phyloP scores from a whole-genome alignment of 2,113 vertebrate genomes.

The Rhea pennata region DNA sequence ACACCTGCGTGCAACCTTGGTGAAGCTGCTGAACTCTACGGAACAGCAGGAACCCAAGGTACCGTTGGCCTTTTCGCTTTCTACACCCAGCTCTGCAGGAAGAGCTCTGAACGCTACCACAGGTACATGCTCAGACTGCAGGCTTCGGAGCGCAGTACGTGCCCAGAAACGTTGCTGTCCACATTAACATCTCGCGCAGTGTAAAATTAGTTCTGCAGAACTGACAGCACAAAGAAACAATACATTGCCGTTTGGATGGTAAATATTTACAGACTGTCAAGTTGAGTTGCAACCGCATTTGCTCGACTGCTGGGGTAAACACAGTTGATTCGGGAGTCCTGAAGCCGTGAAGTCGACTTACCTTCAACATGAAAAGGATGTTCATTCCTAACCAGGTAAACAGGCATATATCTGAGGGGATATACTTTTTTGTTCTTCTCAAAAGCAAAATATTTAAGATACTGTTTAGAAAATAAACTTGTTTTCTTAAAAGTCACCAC shows the following conservation, averaged over 20 bases:
- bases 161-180: not conserved
- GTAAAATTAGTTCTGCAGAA: not conserved
- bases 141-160: not conserved
- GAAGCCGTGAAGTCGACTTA: constrained; percentile 36
- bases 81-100: not conserved
- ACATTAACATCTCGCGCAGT: not conserved
- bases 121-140: not conserved
- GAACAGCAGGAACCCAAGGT: not conserved
- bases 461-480: not conserved
- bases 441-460: not conserved
- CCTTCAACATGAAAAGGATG: not conserved
- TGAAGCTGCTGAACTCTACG: not conserved
- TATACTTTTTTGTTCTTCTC: not conserved
- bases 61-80: rapidly evolving
- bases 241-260: not conserved
- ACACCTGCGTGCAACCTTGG: not conserved
- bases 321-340: not conserved
- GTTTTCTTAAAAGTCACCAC: not conserved
- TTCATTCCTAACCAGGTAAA: not conserved
- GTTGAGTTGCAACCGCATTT: not conserved
- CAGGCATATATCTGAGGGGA: not conserved
- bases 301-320: not conserved
- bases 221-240: constrained; percentile 36
- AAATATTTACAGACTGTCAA: constrained; percentile 46
- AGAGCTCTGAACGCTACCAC: not conserved